Base-by-base conservation (phyloP, 1,140 invertebrate genomes). In the Tetranychus urticae region DNA sequence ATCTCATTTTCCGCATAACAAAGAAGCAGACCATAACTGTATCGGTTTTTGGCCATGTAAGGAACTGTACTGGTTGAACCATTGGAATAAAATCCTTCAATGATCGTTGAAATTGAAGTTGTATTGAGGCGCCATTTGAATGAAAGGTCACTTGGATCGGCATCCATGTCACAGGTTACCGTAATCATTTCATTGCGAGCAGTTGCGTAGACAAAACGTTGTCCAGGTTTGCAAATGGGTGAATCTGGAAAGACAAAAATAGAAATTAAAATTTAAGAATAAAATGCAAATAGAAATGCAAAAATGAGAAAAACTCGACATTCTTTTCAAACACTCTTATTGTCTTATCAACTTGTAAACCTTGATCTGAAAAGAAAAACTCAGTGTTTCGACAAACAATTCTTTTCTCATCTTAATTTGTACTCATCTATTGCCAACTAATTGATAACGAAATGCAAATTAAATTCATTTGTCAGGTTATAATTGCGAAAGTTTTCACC, bases 101-200 rank as follows among this genome's bases (percentile, higher is more conserved):
- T 65, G 86, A 88, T 87, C 0, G 84, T 65, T 58, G 34, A 66
- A 60, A 10, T 63, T 23, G 61, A 85, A 1, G 87, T 64, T 48
- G 66, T 68, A 63, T 70, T 70, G 46, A 70, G 62, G 48, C 62
- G 62, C 69, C 69, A 70, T 35, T 63, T 63, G 59, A 69, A 69
- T 14, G 62, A 55, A 3, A 69, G 60, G 35, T 62, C 64, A 2
- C 33, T 57, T 23, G 87, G 87, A 69, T 88, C 86, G 63, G 85
- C 82, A 66, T 87, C 85, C 61, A 90, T 85, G 66, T 85, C 80
- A 70, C 87, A 91, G 65, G 81, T 79, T 61, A 91, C 72, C 42
- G 79, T 77, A 14, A 86, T 81, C 14, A 83, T 85, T 71, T 89
- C 86, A 68, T 86, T 82, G 67, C 86, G 86, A 60, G 88, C 73